Conservation (phyloP, 1,140 invertebrate species). For the Ditylenchus dipsaci region DNA sequence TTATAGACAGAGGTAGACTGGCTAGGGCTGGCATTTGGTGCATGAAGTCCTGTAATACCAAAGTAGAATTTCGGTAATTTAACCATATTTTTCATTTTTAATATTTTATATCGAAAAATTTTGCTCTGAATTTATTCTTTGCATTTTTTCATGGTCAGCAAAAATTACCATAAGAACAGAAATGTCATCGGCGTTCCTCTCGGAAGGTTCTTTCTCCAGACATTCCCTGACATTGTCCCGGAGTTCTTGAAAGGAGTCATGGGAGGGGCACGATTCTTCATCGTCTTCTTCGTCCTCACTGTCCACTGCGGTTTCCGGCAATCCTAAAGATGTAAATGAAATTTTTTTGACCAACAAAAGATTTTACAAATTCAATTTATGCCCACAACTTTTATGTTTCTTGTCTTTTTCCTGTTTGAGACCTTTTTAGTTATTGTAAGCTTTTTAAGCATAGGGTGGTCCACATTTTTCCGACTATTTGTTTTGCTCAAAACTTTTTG, state of each 20-base stretch:
- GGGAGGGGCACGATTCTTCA: conserved; percentile 74
- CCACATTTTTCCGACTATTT: no score
- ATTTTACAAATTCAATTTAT: conserved; percentile 8
- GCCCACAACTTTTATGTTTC: no score
- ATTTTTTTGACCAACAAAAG: conserved; percentile 7
- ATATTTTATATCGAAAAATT: neutral
- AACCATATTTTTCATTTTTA: neutral
- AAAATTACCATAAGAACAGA: conserved; percentile 71
- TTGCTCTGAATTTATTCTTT: no score
- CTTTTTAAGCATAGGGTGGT: no score
- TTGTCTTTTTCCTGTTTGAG: no score
- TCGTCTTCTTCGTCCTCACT: conserved; percentile 75
- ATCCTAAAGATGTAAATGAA: conserved; percentile 64
- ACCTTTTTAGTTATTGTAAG: no score
- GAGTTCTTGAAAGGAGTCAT: conserved; percentile 67
- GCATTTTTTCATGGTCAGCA: no score
- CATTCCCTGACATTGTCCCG: conserved; percentile 91
- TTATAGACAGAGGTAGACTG: conserved; percentile 68
- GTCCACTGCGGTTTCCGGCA: conserved; percentile 88
- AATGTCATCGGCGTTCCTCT: conserved; percentile 88
- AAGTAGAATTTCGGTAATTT: neutral
- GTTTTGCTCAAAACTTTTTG: no score
- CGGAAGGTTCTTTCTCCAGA: conserved; percentile 88
- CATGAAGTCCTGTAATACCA: conserved; percentile 73
- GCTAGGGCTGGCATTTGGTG: conserved; percentile 76